phyloP scores from a whole-genome alignment of 2,888 invertebrate species.

The Balanococcus diminutus region DNA sequence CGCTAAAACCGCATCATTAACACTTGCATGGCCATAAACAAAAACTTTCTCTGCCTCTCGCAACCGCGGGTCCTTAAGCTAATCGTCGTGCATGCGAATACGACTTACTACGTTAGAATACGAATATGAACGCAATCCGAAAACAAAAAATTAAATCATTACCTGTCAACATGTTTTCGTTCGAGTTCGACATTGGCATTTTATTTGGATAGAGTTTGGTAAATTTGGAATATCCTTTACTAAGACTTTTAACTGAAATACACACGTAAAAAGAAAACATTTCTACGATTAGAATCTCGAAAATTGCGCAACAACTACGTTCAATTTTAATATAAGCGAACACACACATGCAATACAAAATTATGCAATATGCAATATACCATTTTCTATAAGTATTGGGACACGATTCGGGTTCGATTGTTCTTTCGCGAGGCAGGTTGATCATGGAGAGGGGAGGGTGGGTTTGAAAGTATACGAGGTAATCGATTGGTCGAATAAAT shows the following conservation, averaged over 20 bases:
- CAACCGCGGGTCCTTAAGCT: background rate
- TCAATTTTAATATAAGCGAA: background rate
- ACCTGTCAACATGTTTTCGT: slow-evolving; percentile 36
- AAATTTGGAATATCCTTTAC: slow-evolving; percentile 12
- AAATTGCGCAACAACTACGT: background rate
- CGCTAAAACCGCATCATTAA: background rate
- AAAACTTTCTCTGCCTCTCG: background rate
- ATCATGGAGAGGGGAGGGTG: too few relatives aligned
- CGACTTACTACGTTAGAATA: background rate
- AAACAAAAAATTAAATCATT: background rate
- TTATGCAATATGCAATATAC: background rate
- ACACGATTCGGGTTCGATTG: background rate
- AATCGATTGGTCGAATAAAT: too few relatives aligned
- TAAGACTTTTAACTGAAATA: slow-evolving; percentile 26
- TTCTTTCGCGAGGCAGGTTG: background rate
- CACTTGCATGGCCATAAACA: background rate
- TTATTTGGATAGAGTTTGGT: background rate
- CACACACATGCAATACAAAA: background rate
- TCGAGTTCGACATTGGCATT: background rate
- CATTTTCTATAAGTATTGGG: background rate
- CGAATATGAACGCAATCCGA: background rate
- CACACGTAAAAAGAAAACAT: background rate
- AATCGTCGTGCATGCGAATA: background rate
- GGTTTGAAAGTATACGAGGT: too few relatives aligned
- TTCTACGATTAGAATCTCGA: background rate